These are phyloP conservation scores for Stegastes partitus DNA, from an alignment of 2,113 vertebrate genomes.

Conservation along the genomic window DNA sequence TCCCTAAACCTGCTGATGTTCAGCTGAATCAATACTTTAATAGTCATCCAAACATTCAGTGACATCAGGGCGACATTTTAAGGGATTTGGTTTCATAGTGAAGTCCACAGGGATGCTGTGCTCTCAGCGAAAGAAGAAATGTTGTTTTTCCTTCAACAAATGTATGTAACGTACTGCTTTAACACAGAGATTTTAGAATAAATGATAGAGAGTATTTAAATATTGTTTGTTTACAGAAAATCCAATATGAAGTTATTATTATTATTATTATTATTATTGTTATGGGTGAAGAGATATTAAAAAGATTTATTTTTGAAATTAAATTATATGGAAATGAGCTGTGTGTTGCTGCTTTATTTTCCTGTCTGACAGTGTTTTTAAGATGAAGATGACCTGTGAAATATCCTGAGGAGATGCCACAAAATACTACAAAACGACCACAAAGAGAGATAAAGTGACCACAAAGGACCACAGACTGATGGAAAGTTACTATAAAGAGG, in stretches of 20 bases:
- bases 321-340: conserved; percentile 73
- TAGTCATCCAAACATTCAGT: too few relatives aligned
- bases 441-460: too few relatives aligned
- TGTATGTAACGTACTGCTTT: conserved; percentile 40
- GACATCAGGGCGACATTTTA: background rate
- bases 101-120: conserved; percentile 2
- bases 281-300: conserved; percentile 66
- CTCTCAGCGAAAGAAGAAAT: background rate
- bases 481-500: too few relatives aligned
- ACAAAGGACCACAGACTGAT: too few relatives aligned
- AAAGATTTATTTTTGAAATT: conserved; percentile 84
- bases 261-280: background rate
- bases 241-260: conserved; percentile 59
- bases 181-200: conserved; percentile 48
- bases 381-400: too few relatives aligned
- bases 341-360: background rate
- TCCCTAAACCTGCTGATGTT: too few relatives aligned
- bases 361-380: background rate
- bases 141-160: background rate
- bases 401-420: too few relatives aligned
- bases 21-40: too few relatives aligned
- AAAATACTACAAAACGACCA: background rate
- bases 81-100: conserved; percentile 21
- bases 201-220: conserved; percentile 65
- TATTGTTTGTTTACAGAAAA: conserved; percentile 71